Evolutionary conservation across 2,797 vertebrate genomes (phyloP).

Genomic region (Lacerta bilineata): DNA sequence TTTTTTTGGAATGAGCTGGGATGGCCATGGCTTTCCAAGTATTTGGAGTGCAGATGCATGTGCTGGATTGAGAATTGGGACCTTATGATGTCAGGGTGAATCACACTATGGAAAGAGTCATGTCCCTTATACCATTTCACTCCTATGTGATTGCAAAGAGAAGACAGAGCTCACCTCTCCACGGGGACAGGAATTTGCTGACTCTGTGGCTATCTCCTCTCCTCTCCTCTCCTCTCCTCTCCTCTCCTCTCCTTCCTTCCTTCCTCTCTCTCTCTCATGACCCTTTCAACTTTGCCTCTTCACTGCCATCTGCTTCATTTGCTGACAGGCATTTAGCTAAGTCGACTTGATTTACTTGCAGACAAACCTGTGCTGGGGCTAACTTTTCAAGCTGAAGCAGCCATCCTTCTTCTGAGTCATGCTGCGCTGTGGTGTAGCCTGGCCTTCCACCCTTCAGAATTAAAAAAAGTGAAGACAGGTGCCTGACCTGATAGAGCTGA

Average conservation of each 20-base stretch:
- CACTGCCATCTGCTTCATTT: conserved; percentile 8
- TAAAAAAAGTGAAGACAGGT: background rate
- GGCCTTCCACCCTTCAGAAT: background rate
- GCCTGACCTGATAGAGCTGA: background rate
- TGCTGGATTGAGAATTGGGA: background rate
- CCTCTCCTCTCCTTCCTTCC: too few species aligned
- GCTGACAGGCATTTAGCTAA: conserved; percentile 26
- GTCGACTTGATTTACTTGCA: background rate
- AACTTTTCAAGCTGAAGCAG: background rate
- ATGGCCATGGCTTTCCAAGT: too few species aligned
- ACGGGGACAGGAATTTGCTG: background rate
- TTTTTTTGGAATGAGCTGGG: background rate
- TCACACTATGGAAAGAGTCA: background rate
- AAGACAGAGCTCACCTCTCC: background rate
- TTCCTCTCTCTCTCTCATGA: conserved; percentile 11
- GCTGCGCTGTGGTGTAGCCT: rapidly evolving
- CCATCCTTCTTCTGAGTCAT: background rate
- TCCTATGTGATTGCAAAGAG: background rate
- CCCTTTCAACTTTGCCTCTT: conserved; percentile 27
- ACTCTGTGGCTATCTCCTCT: background rate
- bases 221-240: too few species aligned
- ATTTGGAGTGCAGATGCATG: background rate
- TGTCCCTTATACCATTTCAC: background rate
- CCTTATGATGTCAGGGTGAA: too few species aligned
- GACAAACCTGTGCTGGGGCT: background rate